Conservation (phyloP, 2,797 vertebrate genomes). For the Pristis pectinata region DNA sequence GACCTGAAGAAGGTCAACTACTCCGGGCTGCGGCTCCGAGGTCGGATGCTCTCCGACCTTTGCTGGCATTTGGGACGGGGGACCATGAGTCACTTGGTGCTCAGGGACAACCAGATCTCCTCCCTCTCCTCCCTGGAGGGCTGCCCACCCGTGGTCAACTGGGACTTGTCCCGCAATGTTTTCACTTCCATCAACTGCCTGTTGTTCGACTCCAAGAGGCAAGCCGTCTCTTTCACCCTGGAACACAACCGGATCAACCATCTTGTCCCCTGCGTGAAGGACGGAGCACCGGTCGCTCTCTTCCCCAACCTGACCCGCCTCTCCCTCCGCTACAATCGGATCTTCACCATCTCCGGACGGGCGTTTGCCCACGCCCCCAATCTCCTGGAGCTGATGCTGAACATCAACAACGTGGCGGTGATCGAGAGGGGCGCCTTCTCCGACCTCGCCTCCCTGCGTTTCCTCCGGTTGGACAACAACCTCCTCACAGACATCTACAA, state of each 20-base stretch:
- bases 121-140: fast-evolving
- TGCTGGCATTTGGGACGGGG: constrained; percentile 39
- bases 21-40: constrained; percentile 40
- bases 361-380: constrained; percentile 43
- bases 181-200: constrained; percentile 38
- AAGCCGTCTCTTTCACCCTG: neutral
- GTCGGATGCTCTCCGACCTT: fast-evolving
- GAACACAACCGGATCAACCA: constrained; percentile 47
- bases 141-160: neutral
- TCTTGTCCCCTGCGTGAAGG: fast-evolving
- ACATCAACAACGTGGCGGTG: neutral
- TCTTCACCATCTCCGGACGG: fast-evolving
- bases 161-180: constrained; percentile 48
- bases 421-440: neutral
- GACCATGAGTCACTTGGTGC: neutral
- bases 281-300: fast-evolving
- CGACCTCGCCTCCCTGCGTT: neutral
- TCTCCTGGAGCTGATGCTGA: neutral
- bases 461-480: neutral
- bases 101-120: neutral
- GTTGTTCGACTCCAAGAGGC: neutral
- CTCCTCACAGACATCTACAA: neutral
- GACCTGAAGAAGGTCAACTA: constrained; percentile 40
- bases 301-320: constrained; percentile 38
- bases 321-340: constrained; percentile 50